Evolutionary conservation across 2,113 vertebrate species (phyloP), one percentile per base, ranked within the genome.

Genomic region (Hippocampus abdominalis): DNA sequence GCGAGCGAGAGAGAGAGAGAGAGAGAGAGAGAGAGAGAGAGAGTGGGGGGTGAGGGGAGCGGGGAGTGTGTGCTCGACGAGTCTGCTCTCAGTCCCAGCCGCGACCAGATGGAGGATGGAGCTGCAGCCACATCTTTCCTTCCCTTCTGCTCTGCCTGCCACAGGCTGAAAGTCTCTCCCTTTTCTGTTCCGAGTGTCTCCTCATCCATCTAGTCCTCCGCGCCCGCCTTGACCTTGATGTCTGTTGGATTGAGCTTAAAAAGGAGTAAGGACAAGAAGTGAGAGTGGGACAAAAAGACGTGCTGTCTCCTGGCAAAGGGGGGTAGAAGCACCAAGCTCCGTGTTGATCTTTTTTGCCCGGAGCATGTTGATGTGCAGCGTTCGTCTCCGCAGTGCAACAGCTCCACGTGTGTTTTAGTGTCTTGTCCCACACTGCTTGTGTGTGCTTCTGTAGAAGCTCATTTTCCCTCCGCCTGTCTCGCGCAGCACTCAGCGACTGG

Each of bases 71-170:
- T 82, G 81, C 67, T 85, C 82, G 86, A 81, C 76, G 86, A 89
- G 89, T 89, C 87, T 87, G 88, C 86, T 91, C 83, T 82, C 86
- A 91, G 89, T 90, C 90, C 90, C 87, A 92, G 85, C 90, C 88
- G 87, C 90, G 90, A 86, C 89, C 91, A 89, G 88, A 90, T 88
- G 84, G 88, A 88, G 90, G 89, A 91, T 89, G 84, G 89, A 92
- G 86, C 86, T 65, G 73, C 87, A 84, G 77, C 80, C 85, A 83
- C 87, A 75, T 87, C 87, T 82, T 83, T 87, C 78, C 86, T 71
- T 85, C 85, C 88, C 84, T 84, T 84, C 78, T 86, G 72, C 73
- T 82, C 76, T 69, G 85, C 80, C 87, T 77, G 84, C 75, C 63
- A 89, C 74, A 73, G 86, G 88, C 89, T 91, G 85, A 91, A 84